Evolutionary conservation across 2,113 vertebrate species (phyloP), one percentile per base, ranked within the genome.

Genomic region (Formicarius rufipectus): DNA sequence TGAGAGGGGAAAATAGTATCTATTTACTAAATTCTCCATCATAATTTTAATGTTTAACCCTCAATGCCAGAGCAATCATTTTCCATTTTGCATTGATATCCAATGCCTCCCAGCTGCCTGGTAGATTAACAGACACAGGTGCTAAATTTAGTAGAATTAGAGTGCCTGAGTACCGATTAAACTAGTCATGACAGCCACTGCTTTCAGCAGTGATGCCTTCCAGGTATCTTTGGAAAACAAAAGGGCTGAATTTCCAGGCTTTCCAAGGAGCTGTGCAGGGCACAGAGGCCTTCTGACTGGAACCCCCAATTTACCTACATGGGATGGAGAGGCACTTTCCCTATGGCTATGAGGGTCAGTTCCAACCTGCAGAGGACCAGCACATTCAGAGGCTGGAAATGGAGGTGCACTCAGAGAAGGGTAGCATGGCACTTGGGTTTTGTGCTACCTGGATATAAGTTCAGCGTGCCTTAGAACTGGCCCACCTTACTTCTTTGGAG

Each of bases 121-220:
- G 64, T n/a, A 85, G 37, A 91, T 91, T 88, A 87, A 72, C 62
- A 69, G 73, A 69, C 72, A 35, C 10, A 72, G 60, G 74, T 85
- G 56, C 53, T 87, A 92, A 87, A 76, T 90, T 96, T 93, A 91
- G 90, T 53, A 89, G 82, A 91, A 93, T 52, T 40, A 59, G 37
- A 44, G 63, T 69, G 50, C 13, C n/a, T 80, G 86, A 64, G 23
- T 55, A 77, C 66, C 79, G 77, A 94, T 79, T 90, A 91, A 91
- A 78, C 67, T 50, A 90, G 66, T 64, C 73, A 63, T 2, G 13
- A 90, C 52, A 89, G n/a, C n/a, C 69, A 56, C 55, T 93, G 64
- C 45, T 44, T 83, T 81, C n/a, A 81, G 40, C 44, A 83, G 33
- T 6, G 37, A 64, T 86, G 50, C 35, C 71, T 96, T 62, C 53